These are phyloP conservation scores for Lasioglossum figueresi DNA, from an alignment of 2,888 invertebrate genomes.

Conservation along the genomic window DNA sequence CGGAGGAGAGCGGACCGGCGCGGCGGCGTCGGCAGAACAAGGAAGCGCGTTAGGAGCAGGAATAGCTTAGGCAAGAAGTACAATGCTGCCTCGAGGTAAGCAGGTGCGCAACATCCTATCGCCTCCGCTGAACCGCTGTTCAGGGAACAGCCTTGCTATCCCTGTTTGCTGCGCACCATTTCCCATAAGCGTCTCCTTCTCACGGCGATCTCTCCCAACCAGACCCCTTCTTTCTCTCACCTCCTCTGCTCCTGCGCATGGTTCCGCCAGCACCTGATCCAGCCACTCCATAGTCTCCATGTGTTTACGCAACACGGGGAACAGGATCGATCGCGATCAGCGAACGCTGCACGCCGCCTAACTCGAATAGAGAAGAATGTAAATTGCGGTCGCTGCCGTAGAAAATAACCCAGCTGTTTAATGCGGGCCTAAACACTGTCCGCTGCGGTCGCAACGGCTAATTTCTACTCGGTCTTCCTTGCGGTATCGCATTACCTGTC, in stretches of 20 bases:
- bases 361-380: constrained; percentile 76
- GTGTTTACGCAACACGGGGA: constrained; percentile 53
- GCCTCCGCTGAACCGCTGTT: constrained; percentile 61
- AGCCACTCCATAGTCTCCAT: constrained; percentile 53
- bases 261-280: constrained; percentile 36
- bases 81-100: constrained; percentile 77
- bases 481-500: not conserved
- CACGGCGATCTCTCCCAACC: not conserved
- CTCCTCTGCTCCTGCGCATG: not conserved
- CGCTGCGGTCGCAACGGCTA: constrained; percentile 36
- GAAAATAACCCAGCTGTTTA: constrained; percentile 48
- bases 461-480: constrained; percentile 29
- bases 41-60: constrained; percentile 31
- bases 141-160: not conserved
- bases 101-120: constrained; percentile 80
- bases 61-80: constrained; percentile 63
- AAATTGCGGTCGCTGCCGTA: constrained; percentile 70
- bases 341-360: not conserved
- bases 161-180: not conserved
- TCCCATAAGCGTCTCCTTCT: not conserved
- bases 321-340: constrained; percentile 76
- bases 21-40: not conserved
- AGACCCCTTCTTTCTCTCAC: constrained; percentile 9
- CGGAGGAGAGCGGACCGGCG: constrained; percentile 18
- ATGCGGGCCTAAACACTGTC: constrained; percentile 36